A percentile compares a stretch with the other conserved stretches of the same genome.
These are phyloP conservation scores for Pluvialis apricaria DNA, from an alignment of 2,113 vertebrate species.

Conservation along the genomic window DNA sequence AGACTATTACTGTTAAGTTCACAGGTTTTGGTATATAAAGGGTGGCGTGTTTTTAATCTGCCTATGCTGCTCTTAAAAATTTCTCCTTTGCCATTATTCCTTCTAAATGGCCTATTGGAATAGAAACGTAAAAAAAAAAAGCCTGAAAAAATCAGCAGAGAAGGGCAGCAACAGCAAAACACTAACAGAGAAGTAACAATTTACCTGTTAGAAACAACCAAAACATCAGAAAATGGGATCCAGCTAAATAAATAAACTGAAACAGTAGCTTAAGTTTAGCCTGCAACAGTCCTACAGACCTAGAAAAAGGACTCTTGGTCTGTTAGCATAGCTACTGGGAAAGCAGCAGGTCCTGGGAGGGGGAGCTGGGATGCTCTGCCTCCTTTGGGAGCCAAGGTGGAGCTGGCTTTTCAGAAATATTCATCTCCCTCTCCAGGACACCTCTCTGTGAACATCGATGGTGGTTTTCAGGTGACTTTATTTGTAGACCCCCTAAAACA, in stretches of 20 bases:
- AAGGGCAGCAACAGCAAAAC: neutral
- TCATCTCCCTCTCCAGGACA: neutral
- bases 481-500: neutral
- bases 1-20: neutral
- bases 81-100: neutral
- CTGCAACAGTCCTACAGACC: neutral
- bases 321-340: neutral
- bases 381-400: neutral
- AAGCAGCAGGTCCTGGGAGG: neutral
- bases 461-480: neutral
- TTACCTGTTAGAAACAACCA: neutral
- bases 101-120: neutral
- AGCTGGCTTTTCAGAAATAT: neutral
- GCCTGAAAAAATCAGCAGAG: neutral
- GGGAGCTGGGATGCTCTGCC: neutral
- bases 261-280: neutral
- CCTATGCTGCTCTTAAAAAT: neutral
- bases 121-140: neutral
- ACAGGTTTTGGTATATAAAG: neutral
- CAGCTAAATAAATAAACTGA: neutral
- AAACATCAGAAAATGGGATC: neutral
- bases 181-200: neutral
- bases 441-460: neutral
- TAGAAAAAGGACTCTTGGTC: neutral
- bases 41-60: neutral